Evolutionary conservation across 1,140 invertebrate species (phyloP).

Genomic region (Daktulosphaira vitifoliae): DNA sequence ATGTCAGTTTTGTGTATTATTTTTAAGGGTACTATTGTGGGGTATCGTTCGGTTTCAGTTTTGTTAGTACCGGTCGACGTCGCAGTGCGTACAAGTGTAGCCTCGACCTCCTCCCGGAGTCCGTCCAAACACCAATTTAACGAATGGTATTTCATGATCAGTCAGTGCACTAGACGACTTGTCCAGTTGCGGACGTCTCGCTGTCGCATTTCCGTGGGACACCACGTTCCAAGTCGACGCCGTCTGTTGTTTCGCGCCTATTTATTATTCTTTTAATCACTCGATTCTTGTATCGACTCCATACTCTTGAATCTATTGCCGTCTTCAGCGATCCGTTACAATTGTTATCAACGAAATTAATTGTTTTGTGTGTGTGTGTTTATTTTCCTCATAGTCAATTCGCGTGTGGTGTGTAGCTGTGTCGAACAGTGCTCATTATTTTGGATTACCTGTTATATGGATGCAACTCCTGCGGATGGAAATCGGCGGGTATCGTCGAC

Average conservation of each 20-base stretch:
- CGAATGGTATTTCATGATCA: no score
- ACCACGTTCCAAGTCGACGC: not conserved
- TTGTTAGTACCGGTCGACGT: slow-evolving; percentile 20
- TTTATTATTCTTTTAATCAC: no score
- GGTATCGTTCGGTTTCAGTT: slow-evolving; percentile 19
- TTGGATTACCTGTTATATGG: no score
- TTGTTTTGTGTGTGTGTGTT: not conserved
- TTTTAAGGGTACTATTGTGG: no score
- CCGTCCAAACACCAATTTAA: not conserved
- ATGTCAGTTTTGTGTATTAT: no score
- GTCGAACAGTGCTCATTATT: no score
- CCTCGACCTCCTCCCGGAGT: not conserved
- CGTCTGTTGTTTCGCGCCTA: not conserved
- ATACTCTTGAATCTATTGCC: no score
- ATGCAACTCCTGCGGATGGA: no score
- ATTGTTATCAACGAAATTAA: not conserved
- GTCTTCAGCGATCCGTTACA: no score
- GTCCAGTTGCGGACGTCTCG: not conserved
- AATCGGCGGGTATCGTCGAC: no score
- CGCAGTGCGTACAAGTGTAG: not conserved
- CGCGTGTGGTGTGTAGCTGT: not conserved
- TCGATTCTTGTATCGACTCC: no score
- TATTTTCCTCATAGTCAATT: not conserved
- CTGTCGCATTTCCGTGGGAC: not conserved
- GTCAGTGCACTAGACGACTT: slow-evolving; percentile 10